Evolutionary conservation across 2,797 vertebrate genomes (phyloP).

Genomic region (Pogoniulus pusillus): DNA sequence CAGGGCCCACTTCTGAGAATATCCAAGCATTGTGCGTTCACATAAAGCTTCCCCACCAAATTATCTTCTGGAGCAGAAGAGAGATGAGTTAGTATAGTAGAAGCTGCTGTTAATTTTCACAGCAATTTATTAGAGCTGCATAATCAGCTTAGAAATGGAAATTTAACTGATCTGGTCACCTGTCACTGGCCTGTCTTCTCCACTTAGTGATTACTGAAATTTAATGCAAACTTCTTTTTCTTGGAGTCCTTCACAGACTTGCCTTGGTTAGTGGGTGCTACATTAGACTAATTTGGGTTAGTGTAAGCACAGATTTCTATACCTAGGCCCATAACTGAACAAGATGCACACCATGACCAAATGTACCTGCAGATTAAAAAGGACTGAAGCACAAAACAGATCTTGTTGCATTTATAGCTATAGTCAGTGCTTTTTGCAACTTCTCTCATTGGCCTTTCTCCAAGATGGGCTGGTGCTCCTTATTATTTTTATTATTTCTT

Average conservation of each 20-base stretch:
- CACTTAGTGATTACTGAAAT: neutral
- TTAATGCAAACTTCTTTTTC: neutral
- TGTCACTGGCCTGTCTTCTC: neutral
- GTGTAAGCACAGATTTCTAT: neutral
- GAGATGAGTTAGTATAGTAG: neutral
- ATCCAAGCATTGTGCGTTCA: neutral
- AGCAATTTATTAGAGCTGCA: neutral
- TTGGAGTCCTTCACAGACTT: neutral
- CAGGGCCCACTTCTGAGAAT: neutral
- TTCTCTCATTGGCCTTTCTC: neutral
- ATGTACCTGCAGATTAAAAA: neutral
- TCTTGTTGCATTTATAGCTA: neutral
- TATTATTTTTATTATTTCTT: neutral
- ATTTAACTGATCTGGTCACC: neutral
- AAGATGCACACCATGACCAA: neutral
- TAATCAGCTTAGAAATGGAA: neutral
- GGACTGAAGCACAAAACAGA: neutral
- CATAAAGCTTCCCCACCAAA: neutral
- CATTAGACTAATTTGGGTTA: neutral
- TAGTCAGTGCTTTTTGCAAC: neutral
- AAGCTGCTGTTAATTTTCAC: neutral
- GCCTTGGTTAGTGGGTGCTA: neutral
- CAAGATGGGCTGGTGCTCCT: neutral
- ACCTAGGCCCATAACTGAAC: neutral
- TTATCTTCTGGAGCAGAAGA: neutral